These are phyloP conservation scores for Reticulitermes speratus DNA, from an alignment of 1,140 invertebrate genomes.

Conservation along the genomic window DNA sequence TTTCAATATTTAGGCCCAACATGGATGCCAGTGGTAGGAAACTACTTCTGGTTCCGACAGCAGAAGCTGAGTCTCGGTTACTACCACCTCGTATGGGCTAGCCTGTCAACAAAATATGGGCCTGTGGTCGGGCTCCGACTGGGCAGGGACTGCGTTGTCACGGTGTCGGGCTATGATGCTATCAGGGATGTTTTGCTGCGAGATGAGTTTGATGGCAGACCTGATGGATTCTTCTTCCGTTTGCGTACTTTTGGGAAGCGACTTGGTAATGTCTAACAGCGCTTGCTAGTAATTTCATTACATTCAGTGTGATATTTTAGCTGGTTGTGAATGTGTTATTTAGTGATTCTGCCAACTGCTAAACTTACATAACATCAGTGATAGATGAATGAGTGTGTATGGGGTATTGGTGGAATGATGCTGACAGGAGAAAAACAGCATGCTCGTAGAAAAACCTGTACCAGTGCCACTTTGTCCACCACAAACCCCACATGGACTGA, in stretches of 20 bases:
- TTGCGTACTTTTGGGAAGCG: conserved; percentile 66
- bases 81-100: conserved; percentile 44
- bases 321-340: no score
- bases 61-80: conserved; percentile 43
- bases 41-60: conserved; percentile 41
- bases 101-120: conserved; percentile 54
- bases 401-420: no score
- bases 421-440: no score
- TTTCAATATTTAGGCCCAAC: conserved; percentile 44
- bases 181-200: conserved; percentile 59
- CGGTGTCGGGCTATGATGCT: conserved; percentile 59
- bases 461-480: no score
- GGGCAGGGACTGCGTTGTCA: conserved; percentile 59
- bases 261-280: conserved; percentile 50
- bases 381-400: no score
- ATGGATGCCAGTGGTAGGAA: conserved; percentile 52
- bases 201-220: conserved; percentile 69
- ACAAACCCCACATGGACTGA: no score
- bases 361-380: no score
- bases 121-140: conserved; percentile 63
- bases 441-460: no score
- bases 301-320: no score
- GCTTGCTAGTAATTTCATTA: no score
- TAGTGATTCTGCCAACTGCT: no score
- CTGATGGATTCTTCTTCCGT: conserved; percentile 69